Conservation (phyloP, 1,140 invertebrate genomes). For the Sinella curviseta region DNA sequence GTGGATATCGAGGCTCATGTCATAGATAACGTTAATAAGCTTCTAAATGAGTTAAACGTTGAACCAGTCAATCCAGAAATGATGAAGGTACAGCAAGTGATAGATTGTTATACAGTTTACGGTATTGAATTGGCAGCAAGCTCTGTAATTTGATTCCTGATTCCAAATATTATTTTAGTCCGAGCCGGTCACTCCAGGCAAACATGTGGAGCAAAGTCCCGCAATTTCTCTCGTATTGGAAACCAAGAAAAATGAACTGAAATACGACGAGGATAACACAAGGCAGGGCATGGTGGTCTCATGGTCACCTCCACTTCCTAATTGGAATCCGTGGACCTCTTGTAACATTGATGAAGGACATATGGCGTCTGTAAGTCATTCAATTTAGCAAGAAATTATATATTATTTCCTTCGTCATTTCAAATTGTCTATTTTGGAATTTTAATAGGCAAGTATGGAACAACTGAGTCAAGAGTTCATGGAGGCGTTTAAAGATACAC, state of each 20-base stretch:
- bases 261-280: constrained; percentile 24
- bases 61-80: constrained; percentile 51
- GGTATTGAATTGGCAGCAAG: neutral
- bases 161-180: neutral
- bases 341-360: constrained; percentile 94
- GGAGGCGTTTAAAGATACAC: constrained; percentile 63
- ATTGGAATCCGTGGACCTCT: constrained; percentile 95
- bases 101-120: neutral
- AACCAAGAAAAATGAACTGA: neutral
- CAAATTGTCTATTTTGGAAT: neutral
- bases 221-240: neutral
- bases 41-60: constrained; percentile 66
- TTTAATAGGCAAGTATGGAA: constrained; percentile 67
- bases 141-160: neutral
- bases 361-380: constrained; percentile 66
- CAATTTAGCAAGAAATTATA: neutral
- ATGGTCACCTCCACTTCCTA: constrained; percentile 90
- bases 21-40: constrained; percentile 64
- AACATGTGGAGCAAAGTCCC: neutral
- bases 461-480: constrained; percentile 77
- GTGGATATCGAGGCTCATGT: constrained; percentile 73
- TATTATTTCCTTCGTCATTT: neutral
- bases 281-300: constrained; percentile 73
- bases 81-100: neutral
- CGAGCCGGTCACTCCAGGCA: constrained; percentile 6